A percentile compares a stretch with the other conserved stretches of the same genome.
Conservation (phyloP, 2,888 invertebrate species). For the Cybosia mesomella region DNA sequence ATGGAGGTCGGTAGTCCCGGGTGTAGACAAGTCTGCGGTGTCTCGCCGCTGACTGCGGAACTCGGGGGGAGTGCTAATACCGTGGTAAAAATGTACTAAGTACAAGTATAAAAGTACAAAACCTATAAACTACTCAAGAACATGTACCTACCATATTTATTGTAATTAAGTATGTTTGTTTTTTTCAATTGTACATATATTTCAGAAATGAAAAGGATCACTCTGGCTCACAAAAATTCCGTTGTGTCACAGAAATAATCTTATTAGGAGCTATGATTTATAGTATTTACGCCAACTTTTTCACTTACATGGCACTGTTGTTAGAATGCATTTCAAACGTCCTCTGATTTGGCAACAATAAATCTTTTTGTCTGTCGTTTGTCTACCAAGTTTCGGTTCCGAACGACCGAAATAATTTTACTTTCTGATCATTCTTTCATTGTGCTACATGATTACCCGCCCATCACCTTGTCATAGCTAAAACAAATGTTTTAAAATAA, state of each 20-base stretch:
- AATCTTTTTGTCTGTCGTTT: slow-evolving; percentile 58
- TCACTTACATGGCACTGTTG: not conserved
- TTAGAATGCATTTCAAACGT: slow-evolving; percentile 8
- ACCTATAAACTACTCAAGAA: no score
- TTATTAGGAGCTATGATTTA: slow-evolving; percentile 20
- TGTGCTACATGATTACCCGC: slow-evolving; percentile 25
- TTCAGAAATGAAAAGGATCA: slow-evolving; percentile 20
- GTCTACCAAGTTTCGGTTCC: slow-evolving; percentile 46
- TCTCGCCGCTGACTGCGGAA: no score
- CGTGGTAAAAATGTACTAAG: no score
- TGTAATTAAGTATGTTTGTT: no score
- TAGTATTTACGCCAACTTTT: not conserved
- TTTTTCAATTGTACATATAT: no score
- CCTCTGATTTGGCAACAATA: slow-evolving; percentile 50
- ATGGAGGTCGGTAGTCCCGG: no score
- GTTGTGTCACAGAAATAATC: slow-evolving; percentile 24
- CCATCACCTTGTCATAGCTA: slow-evolving; percentile 31
- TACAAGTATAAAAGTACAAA: no score
- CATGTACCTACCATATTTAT: no score
- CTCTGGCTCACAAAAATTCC: slow-evolving; percentile 26
- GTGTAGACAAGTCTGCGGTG: no score
- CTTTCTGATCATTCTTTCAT: slow-evolving; percentile 32
- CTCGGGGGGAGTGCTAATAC: no score
- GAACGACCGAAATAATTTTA: slow-evolving; percentile 30
- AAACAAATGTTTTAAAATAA: slow-evolving; percentile 30